Evolutionary conservation across 92 coral and sea anemone genomes (phyloP).

Genomic region (Zoanthus gigantus): DNA sequence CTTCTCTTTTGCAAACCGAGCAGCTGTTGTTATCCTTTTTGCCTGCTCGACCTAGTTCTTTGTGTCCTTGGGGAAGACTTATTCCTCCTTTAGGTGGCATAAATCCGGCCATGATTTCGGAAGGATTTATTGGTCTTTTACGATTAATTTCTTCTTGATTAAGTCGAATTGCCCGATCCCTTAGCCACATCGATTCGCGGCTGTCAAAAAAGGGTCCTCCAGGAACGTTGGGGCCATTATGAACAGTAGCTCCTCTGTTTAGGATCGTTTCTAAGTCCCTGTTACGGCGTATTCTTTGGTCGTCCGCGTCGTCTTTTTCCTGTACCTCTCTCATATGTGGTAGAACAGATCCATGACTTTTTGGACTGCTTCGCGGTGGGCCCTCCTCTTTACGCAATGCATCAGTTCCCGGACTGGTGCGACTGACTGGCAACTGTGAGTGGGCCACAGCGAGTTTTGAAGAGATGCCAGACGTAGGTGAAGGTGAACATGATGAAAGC

Average conservation of each 20-base stretch:
- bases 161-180: conserved; percentile 74
- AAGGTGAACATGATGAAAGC: conserved; percentile 49
- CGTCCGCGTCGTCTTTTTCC: conserved; percentile 36
- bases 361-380: conserved; percentile 42
- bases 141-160: conserved; percentile 70
- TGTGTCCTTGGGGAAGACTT: conserved; percentile 63
- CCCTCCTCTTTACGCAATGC: conserved; percentile 65
- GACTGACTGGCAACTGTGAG: conserved; percentile 44
- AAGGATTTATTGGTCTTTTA: conserved; percentile 59
- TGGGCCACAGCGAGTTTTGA: conserved; percentile 36
- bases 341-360: conserved; percentile 18
- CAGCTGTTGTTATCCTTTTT: conserved; percentile 79
- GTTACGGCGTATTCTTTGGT: conserved; percentile 30
- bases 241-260: conserved; percentile 31
- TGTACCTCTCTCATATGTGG: conserved; percentile 57
- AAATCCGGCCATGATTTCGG: conserved; percentile 62
- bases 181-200: conserved; percentile 83
- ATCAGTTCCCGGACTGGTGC: conserved; percentile 46
- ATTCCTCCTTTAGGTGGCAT: conserved; percentile 72
- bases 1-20: conserved; percentile 92
- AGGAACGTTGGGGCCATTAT: conserved; percentile 36
- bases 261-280: conserved; percentile 44
- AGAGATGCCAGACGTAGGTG: conserved; percentile 48
- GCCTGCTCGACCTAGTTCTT: conserved; percentile 47
- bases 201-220: conserved; percentile 56